phyloP scores from a whole-genome alignment of 2,113 vertebrate species.

The Stomatorhinus ivindoensis region DNA sequence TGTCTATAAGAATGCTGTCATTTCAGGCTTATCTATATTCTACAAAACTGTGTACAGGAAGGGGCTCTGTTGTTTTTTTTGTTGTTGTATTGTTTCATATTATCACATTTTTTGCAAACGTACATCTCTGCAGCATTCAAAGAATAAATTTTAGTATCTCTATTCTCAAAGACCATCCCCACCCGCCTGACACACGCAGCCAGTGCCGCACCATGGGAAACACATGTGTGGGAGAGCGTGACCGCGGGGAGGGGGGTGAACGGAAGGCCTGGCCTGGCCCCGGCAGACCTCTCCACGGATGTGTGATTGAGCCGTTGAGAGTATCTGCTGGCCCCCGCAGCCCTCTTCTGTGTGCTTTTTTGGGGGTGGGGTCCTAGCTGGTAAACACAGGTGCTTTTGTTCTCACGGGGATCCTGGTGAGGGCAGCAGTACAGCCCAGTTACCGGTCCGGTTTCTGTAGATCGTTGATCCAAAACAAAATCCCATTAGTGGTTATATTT shows the following conservation, averaged over 20 bases:
- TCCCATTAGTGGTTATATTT: not conserved
- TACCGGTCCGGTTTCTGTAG: not conserved
- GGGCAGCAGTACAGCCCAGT: not conserved
- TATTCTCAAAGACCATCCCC: not conserved
- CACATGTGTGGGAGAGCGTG: not conserved
- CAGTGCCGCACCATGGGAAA: not conserved
- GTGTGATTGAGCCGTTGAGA: slow-evolving; percentile 31
- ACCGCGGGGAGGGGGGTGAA: not conserved
- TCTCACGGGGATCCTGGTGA: not conserved
- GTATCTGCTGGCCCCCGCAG: slow-evolving; percentile 7
- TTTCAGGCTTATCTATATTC: slow-evolving; percentile 28
- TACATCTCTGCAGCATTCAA: not conserved
- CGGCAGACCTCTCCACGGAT: slow-evolving; percentile 14
- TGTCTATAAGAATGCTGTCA: slow-evolving; percentile 22
- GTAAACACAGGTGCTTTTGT: not conserved
- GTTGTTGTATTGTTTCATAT: not conserved
- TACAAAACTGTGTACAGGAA: not conserved
- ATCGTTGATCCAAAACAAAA: not conserved
- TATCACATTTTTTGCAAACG: not conserved
- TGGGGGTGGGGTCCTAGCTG: not conserved
- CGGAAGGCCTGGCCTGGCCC: not conserved
- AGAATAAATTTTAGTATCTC: not conserved
- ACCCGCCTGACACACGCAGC: not conserved
- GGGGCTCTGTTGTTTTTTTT: not conserved
- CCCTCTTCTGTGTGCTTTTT: not conserved